Conservation (phyloP, 23 tunicate genomes). For the Clavelina lepadiformis region DNA sequence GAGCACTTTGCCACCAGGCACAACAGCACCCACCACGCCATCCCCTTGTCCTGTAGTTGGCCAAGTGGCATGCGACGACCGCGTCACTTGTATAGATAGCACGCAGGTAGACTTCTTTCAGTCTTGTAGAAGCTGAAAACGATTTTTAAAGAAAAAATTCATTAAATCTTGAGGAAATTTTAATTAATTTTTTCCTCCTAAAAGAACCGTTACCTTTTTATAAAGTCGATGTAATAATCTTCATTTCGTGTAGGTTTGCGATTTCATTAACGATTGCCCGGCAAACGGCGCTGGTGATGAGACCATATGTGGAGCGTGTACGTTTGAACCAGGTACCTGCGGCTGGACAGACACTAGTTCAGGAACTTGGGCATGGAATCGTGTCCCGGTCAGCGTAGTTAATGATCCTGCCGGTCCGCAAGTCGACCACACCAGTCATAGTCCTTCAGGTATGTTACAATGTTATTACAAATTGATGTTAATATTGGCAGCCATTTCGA, state of each 20-base stretch:
- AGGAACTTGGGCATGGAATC: conserved; percentile 85
- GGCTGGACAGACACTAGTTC: conserved; percentile 88
- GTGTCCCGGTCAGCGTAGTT: conserved; percentile 47
- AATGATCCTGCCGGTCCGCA: conserved; percentile 54
- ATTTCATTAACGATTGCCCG: conserved; percentile 65
- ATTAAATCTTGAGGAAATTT: too few relatives aligned
- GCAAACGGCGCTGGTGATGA: conserved; percentile 57
- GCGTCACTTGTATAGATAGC: conserved; percentile 45
- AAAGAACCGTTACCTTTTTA: too few relatives aligned
- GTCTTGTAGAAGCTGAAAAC: too few relatives aligned
- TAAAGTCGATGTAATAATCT: too few relatives aligned
- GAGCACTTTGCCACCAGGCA: conserved; percentile 42
- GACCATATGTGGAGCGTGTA: conserved; percentile 60
- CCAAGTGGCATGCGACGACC: conserved; percentile 45
- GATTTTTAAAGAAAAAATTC: too few relatives aligned
- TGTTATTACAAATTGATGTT: too few relatives aligned
- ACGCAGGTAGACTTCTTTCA: conserved; percentile 54
- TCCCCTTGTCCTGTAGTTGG: conserved; percentile 49
- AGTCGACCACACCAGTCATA: conserved; percentile 79
- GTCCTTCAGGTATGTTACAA: conserved; percentile 39
- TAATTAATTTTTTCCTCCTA: too few relatives aligned
- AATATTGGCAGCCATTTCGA: too few relatives aligned
- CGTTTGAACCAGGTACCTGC: conserved; percentile 67
- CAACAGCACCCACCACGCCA: conserved; percentile 66
- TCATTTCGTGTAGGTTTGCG: conserved; percentile 56